Conservation (phyloP, 2,113 vertebrate genomes). For the Lamprotornis superbus region DNA sequence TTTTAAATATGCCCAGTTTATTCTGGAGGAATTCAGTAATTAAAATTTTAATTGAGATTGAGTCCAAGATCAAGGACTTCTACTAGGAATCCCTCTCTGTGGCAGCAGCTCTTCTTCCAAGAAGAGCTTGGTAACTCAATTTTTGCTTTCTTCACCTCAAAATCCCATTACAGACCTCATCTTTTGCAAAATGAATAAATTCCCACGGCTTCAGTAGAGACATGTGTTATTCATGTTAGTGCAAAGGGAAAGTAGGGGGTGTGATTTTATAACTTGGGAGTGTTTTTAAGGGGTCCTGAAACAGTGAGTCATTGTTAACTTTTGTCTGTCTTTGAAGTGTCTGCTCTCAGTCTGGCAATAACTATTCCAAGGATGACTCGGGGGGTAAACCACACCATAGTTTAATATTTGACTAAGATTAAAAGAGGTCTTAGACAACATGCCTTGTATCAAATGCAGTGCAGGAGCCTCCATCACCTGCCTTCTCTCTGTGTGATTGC, state of each 20-base stretch:
- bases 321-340: neutral
- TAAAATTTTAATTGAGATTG: neutral
- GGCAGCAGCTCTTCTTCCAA: neutral
- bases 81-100: neutral
- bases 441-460: neutral
- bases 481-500: neutral
- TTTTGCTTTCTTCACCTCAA: neutral
- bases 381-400: neutral
- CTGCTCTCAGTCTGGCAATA: neutral
- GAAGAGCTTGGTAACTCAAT: neutral
- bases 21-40: neutral
- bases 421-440: neutral
- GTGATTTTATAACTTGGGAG: slow-evolving; percentile 21
- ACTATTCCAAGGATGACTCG: neutral
- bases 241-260: neutral
- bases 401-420: slow-evolving; percentile 46
- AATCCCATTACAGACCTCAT: neutral
- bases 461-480: neutral
- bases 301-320: neutral
- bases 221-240: neutral
- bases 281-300: slow-evolving; percentile 29
- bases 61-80: neutral
- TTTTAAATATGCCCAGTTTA: neutral
- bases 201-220: neutral
- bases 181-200: neutral